Conservation (phyloP, 2,888 invertebrate species). For the Ctena decussata region DNA sequence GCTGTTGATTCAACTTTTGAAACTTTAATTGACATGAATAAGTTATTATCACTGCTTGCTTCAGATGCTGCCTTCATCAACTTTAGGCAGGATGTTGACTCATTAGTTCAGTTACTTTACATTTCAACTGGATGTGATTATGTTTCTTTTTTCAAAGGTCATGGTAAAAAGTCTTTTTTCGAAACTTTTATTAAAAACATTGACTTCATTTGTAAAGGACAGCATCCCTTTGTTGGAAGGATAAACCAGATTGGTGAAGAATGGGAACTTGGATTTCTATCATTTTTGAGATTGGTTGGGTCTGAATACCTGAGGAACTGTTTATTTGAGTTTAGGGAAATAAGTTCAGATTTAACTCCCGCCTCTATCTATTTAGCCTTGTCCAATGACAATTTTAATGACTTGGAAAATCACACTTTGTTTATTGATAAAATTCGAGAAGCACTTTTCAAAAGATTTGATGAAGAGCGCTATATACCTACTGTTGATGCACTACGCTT, state of each 20-base stretch:
- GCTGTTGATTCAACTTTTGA: not conserved
- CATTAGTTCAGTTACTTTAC: not conserved
- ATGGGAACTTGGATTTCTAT: not conserved
- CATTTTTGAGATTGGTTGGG: not conserved
- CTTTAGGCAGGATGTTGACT: not conserved
- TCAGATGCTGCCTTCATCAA: not conserved
- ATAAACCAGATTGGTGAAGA: not conserved
- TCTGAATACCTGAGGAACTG: constrained; percentile 14
- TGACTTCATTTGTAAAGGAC: not conserved
- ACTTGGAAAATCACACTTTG: not conserved
- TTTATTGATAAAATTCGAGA: constrained; percentile 3
- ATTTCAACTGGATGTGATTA: constrained; percentile 19
- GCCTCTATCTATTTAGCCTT: not conserved
- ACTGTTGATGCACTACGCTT: not conserved
- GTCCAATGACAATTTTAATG: too few relatives aligned
- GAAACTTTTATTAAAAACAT: not conserved
- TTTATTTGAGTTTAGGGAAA: not conserved
- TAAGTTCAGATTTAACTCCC: not conserved
- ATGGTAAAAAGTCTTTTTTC: constrained; percentile 15
- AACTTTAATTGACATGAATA: not conserved
- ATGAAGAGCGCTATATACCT: constrained; percentile 11
- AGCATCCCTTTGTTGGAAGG: not conserved
- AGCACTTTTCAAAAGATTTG: constrained; percentile 1
- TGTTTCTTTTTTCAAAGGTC: too few relatives aligned
- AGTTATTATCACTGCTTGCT: not conserved